Percentiles rank a stretch among this genome's conserved stretches.
These are phyloP conservation scores for Horisme vitalbata DNA, from an alignment of 2,888 invertebrate genomes.

Conservation along the genomic window DNA sequence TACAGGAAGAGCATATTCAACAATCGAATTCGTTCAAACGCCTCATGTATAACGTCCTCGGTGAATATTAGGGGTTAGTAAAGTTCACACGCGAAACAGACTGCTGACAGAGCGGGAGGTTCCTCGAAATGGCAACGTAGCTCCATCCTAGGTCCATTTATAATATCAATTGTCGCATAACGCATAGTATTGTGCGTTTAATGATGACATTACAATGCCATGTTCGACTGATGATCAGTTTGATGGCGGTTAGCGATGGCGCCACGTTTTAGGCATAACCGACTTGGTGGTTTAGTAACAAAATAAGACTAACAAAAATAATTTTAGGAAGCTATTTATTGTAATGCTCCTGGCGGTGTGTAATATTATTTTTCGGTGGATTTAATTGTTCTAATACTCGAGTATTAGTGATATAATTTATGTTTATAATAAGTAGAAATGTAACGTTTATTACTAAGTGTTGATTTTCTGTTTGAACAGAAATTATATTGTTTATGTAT, in stretches of 20 bases:
- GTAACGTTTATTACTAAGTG: slow-evolving; percentile 77
- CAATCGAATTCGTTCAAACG: slow-evolving; percentile 96
- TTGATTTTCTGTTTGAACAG: slow-evolving; percentile 79
- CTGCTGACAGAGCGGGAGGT: slow-evolving; percentile 37
- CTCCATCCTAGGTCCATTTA: slow-evolving; percentile 18
- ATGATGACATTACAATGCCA: slow-evolving; percentile 20
- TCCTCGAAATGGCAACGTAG: slow-evolving; percentile 36
- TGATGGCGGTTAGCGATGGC: slow-evolving; percentile 54
- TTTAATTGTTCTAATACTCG: slow-evolving; percentile 81
- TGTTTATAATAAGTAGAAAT: slow-evolving; percentile 77
- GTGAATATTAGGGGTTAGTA: slow-evolving; percentile 80
- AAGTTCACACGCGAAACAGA: slow-evolving; percentile 15
- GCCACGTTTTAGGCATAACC: slow-evolving; percentile 47
- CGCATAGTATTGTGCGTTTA: slow-evolving; percentile 23
- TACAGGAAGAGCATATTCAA: slow-evolving; percentile 91
- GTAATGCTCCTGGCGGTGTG: slow-evolving; percentile 71
- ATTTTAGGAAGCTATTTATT: slow-evolving; percentile 66
- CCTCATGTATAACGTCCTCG: slow-evolving; percentile 95
- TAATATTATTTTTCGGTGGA: slow-evolving; percentile 77
- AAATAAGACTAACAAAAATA: slow-evolving; percentile 77
- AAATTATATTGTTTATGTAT: slow-evolving; percentile 74
- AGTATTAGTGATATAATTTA: slow-evolving; percentile 80
- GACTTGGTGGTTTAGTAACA: slow-evolving; percentile 62
- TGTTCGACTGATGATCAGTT: slow-evolving; percentile 46
- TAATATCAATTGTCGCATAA: slow-evolving; percentile 21